Evolutionary conservation across 2,888 invertebrate species (phyloP).

Genomic region (Archaeoteleia sp.): DNA sequence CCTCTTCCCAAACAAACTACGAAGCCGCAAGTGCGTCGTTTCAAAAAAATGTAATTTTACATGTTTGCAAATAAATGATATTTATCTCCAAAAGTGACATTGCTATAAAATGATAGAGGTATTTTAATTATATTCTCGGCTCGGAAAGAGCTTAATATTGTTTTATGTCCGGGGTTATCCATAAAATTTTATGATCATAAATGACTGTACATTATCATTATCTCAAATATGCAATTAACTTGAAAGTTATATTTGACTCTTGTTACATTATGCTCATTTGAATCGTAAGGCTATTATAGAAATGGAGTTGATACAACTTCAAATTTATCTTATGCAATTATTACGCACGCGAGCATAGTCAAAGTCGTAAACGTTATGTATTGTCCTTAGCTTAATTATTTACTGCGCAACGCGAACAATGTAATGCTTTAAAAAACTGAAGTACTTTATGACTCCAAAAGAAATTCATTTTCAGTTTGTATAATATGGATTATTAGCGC

Average conservation of each 20-base stretch:
- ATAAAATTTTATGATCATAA: conserved; percentile 19
- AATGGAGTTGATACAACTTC: conserved; percentile 9
- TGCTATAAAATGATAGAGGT: conserved; percentile 14
- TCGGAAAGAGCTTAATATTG: conserved; percentile 10
- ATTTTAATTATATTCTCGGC: conserved; percentile 17
- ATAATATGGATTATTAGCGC: too few species aligned
- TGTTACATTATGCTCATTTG: conserved; percentile 10
- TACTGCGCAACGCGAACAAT: neutral
- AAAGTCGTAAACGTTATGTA: neutral
- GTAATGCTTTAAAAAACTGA: neutral
- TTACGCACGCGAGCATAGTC: neutral
- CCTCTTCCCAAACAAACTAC: neutral
- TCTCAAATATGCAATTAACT: conserved; percentile 21
- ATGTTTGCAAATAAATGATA: conserved; percentile 3
- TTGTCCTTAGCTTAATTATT: conserved; percentile 1
- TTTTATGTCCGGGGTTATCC: conserved; percentile 19
- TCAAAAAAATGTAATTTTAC: neutral
- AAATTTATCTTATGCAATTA: conserved; percentile 1
- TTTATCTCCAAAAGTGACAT: conserved; percentile 1
- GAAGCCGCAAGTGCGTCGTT: too few species aligned
- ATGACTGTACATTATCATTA: conserved; percentile 16
- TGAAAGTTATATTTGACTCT: conserved; percentile 20
- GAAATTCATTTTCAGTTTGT: too few species aligned
- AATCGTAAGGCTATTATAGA: conserved; percentile 19
- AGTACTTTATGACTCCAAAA: too few species aligned